Percentiles rank a stretch among this genome's conserved stretches.
These are phyloP conservation scores for Anthoscopus minutus DNA, from an alignment of 2,113 vertebrate genomes.

Conservation along the genomic window DNA sequence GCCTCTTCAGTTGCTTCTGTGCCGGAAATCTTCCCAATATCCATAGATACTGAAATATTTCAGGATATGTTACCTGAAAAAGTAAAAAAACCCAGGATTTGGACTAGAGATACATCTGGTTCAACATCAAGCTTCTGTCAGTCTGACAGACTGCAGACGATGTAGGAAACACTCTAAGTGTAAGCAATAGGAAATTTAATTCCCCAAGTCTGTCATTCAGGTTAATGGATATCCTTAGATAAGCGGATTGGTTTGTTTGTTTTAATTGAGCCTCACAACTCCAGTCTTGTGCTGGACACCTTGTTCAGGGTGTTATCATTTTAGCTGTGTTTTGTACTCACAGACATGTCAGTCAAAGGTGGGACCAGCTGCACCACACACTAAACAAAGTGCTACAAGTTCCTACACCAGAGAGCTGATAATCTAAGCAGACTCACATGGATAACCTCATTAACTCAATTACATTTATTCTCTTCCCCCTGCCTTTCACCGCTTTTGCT, in stretches of 20 bases:
- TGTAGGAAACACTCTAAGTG: not conserved
- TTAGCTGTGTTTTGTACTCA: not conserved
- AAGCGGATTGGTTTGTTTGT: not conserved
- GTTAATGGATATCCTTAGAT: not conserved
- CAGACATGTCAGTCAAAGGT: not conserved
- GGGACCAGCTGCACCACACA: not conserved
- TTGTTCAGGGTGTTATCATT: not conserved
- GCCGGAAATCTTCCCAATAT: not conserved
- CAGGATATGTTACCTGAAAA: not conserved
- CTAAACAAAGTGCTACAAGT: not conserved
- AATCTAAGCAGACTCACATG: not conserved
- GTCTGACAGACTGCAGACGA: not conserved
- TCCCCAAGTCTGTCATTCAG: not conserved
- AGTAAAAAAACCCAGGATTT: not conserved
- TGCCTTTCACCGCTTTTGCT: not conserved
- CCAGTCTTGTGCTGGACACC: not conserved
- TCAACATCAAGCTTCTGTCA: not conserved
- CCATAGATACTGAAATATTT: not conserved
- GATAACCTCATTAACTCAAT: constrained; percentile 45
- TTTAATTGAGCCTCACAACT: not conserved
- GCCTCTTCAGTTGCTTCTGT: not conserved
- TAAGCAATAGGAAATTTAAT: not conserved
- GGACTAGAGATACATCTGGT: not conserved
- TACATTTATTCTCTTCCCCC: not conserved
- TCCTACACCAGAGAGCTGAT: not conserved